Base-by-base conservation (phyloP, 30 jellyfish, hydroid and myxozoan genomes). In the Pelagia noctiluca region DNA sequence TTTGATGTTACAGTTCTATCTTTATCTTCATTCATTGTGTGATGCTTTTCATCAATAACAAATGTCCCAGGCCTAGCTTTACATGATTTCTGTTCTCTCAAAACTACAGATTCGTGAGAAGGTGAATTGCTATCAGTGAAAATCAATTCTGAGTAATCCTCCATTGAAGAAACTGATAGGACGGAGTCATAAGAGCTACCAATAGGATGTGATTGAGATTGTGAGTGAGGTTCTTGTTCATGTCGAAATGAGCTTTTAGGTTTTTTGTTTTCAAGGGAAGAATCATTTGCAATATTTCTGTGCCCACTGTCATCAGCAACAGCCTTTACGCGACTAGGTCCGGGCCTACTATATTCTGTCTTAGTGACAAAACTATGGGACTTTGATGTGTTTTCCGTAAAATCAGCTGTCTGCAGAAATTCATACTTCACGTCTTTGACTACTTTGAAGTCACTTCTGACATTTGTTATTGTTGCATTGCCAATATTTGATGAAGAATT, bases 371-470 rank as follows among this genome's bases (percentile, higher is more conserved):
- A n/a, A n/a, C n/a, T n/a, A n/a, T n/a, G n/a, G n/a, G n/a, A n/a
- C n/a, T n/a, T n/a, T n/a, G n/a, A n/a, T n/a, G n/a, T n/a, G n/a
- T n/a, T n/a, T n/a, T n/a, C n/a, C n/a, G n/a, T n/a, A n/a, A n/a
- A n/a, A n/a, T n/a, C n/a, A n/a, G n/a, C n/a, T n/a, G n/a, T n/a
- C n/a, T n/a, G n/a, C n/a, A n/a, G n/a, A 42, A 42, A 8, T 19
- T 81, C 80, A 31, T 65, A 81, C 38, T 19, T 64, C 37, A 65
- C 79, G 32, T 65, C 84, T 50, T 60, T 36, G 29, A 81, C 71
- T 22, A 70, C 31, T 63, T 66, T 50, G 31, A 81, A 81, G 24
- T 81, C 85, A 49, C 60, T 35, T 64, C 77, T 71, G 29, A 81
- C 34, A 34, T 50, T 29, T 33, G 66, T 78, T 31, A 77, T 33